These are phyloP conservation scores for Solenopsis fugax DNA, from an alignment of 1,140 invertebrate genomes.

Conservation along the genomic window DNA sequence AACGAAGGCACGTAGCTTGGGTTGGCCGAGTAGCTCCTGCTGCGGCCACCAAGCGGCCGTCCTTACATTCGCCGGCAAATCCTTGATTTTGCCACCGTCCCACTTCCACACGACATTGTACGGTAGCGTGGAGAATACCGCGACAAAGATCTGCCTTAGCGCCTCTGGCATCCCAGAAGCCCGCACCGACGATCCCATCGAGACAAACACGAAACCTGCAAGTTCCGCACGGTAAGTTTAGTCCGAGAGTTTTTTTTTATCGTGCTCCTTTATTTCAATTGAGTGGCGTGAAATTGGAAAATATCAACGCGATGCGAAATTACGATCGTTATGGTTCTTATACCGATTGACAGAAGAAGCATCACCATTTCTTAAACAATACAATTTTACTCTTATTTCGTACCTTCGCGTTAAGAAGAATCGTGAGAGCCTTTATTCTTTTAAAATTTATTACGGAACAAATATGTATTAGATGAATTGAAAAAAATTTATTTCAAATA, in stretches of 20 bases:
- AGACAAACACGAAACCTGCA: conserved; percentile 92
- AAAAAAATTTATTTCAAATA: background rate
- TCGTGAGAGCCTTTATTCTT: background rate
- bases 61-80: conserved; percentile 91
- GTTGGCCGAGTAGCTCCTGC: conserved; percentile 93
- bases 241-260: background rate
- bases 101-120: conserved; percentile 93
- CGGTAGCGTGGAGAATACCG: conserved; percentile 90
- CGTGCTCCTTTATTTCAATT: background rate
- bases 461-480: background rate
- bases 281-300: background rate
- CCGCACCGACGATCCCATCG: conserved; percentile 93
- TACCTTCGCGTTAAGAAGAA: background rate
- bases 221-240: background rate
- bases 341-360: background rate
- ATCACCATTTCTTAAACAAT: background rate
- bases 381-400: background rate
- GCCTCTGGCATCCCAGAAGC: conserved; percentile 91
- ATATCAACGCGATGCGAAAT: background rate
- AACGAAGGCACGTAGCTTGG: conserved; percentile 91
- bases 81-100: conserved; percentile 89
- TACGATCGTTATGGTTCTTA: background rate
- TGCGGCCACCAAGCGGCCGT: conserved; percentile 93
- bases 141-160: conserved; percentile 89
- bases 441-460: background rate